Base-by-base conservation (phyloP, 2,888 invertebrate species). In the Scelioninae gen. 1 region DNA sequence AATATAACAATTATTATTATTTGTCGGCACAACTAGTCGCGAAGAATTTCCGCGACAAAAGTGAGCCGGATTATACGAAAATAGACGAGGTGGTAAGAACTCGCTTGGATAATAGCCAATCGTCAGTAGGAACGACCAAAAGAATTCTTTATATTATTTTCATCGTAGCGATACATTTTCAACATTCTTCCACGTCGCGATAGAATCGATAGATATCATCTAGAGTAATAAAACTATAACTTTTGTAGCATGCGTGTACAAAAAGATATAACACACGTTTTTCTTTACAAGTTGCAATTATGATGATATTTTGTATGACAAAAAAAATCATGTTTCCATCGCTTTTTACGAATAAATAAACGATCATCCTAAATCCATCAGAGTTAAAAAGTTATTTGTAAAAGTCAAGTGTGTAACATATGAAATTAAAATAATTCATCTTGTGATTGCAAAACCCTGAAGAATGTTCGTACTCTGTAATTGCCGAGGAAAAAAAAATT, bases 61-160 rank as follows among this genome's bases (percentile, higher is more conserved):
- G 69, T 83, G 84, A 85, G 87, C 86, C 84, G 83, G 84, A 87
- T 88, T 88, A 87, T 87, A 87, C 87, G 86, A 88, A 89, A 89
- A 88, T 89, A 89, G 89, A 89, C 86, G 82, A 87, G 83, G 85
- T 85, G 83, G 83, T 79, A 63, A 80, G 66, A 71, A 77, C 82
- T 85, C 72, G 85, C 66, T 88, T 88, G 88, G 88, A 87, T 53
- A 68, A 51, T 49, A 71, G 87, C 88, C 88, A 88, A 80, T 84
- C 45, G 34, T 16, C 60, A 31, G 68, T 53, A 55, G 49, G 60
- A 45, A 66, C 62, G 72, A 43, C 62, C 43, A 51, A 43, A 62
- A 51, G 72, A 72, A 62, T 72, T 62, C 62, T 72, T 71, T 62
- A 53, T 72, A 62, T 72, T 62, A 72, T 62, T 72, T 72, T 53